Conservation (phyloP, 2,113 vertebrate genomes). For the Anseranas semipalmata region DNA sequence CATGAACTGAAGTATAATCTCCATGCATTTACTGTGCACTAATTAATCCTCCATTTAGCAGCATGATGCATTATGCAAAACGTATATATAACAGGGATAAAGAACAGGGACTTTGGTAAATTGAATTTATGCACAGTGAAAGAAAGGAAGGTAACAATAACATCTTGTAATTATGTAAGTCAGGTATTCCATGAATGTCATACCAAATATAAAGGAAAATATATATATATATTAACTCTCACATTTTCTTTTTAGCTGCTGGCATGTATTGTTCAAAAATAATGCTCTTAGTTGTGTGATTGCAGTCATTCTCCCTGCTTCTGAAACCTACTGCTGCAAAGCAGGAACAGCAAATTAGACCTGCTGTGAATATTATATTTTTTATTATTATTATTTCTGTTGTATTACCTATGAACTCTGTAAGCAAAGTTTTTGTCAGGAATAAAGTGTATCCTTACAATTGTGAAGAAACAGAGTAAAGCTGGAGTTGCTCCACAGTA, state of each 20-base stretch:
- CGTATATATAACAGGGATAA: background rate
- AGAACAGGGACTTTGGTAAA: background rate
- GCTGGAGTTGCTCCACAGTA: background rate
- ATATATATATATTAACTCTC: background rate
- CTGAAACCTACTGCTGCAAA: background rate
- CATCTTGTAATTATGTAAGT: background rate
- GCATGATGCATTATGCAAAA: background rate
- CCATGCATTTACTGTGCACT: background rate
- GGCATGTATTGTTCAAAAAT: background rate
- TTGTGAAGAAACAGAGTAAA: background rate
- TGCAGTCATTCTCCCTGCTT: background rate
- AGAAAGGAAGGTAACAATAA: background rate
- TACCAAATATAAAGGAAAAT: background rate
- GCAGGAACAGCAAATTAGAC: background rate
- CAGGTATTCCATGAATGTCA: background rate
- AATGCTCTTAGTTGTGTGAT: background rate
- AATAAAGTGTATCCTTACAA: background rate
- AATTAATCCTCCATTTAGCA: background rate
- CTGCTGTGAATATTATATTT: background rate
- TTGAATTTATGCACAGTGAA: background rate
- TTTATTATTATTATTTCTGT: background rate
- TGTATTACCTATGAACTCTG: background rate
- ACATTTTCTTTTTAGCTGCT: background rate
- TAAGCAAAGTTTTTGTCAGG: background rate
- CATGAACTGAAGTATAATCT: background rate